A percentile compares a stretch with the other conserved stretches of the same genome.
These are phyloP conservation scores for Myiopsitta monachus DNA, from an alignment of 2,113 vertebrate genomes.

Conservation along the genomic window DNA sequence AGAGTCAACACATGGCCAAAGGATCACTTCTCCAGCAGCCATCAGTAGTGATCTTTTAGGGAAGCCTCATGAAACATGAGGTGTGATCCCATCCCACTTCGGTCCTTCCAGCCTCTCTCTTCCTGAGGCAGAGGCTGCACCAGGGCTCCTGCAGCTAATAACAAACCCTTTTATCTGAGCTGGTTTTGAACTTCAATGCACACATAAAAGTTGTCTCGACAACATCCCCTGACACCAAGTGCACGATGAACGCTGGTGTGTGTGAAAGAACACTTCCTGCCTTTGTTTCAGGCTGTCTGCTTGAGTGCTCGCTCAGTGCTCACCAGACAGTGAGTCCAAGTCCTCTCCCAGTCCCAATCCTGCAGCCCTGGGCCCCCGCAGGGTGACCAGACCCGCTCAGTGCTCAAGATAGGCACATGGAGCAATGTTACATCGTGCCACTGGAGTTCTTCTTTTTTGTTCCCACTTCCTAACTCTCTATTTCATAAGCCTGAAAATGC, in stretches of 20 bases:
- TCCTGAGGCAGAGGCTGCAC: neutral
- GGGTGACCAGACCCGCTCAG: neutral
- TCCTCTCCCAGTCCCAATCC: neutral
- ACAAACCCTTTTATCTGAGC: neutral
- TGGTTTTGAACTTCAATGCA: neutral
- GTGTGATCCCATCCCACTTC: neutral
- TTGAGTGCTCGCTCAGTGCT: neutral
- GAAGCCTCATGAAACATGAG: neutral
- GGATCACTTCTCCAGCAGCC: neutral
- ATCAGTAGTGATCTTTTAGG: neutral
- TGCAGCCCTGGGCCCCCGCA: neutral
- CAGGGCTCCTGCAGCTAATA: neutral
- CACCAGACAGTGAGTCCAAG: rapidly evolving
- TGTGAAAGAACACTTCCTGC: neutral
- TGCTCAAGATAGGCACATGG: rapidly evolving
- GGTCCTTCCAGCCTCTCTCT: neutral
- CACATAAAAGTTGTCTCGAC: neutral
- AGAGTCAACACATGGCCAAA: neutral
- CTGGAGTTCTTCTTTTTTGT: rapidly evolving
- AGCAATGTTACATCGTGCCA: no score
- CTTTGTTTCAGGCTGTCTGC: neutral
- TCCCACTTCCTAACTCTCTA: neutral
- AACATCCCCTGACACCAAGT: neutral
- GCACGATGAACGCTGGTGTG: rapidly evolving
- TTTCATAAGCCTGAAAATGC: neutral